Conservation (phyloP, 2,113 vertebrate genomes). For the Rhadina sibilatrix region DNA sequence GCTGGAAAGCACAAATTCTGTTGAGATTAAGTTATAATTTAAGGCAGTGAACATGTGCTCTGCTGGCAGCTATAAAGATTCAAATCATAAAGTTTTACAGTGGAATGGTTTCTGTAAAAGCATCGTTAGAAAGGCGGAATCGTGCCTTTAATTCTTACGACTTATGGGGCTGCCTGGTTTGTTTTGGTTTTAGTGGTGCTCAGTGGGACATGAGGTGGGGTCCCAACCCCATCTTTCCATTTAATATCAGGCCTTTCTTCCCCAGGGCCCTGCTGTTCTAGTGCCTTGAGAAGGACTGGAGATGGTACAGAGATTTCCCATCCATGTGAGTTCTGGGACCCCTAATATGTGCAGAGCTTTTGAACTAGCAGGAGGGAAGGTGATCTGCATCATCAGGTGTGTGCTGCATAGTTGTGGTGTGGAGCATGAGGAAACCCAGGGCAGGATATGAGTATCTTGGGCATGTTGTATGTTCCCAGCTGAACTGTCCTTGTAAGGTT, state of each 20-base stretch:
- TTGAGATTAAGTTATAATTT: conserved; percentile 83
- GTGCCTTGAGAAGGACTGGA: not conserved
- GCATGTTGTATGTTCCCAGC: not conserved
- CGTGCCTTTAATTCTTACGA: conserved; percentile 81
- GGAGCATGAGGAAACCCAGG: not conserved
- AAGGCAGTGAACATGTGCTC: conserved; percentile 82
- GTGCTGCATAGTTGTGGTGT: not conserved
- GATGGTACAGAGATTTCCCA: not conserved
- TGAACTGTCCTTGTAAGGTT: not conserved
- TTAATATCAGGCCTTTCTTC: conserved; percentile 52
- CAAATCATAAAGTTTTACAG: conserved; percentile 88
- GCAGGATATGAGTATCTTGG: not conserved
- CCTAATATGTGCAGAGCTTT: not conserved
- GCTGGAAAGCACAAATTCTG: conserved; percentile 71
- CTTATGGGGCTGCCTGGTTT: conserved; percentile 77
- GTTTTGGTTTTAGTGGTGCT: conserved; percentile 71
- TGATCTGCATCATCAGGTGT: not conserved
- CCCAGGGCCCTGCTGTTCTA: not conserved
- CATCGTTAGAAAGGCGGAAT: conserved; percentile 80
- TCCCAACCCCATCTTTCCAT: conserved; percentile 42
- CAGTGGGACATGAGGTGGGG: conserved; percentile 49
- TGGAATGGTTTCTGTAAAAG: conserved; percentile 85
- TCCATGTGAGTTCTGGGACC: not conserved
- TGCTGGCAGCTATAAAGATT: conserved; percentile 82
- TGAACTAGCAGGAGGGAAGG: not conserved